A percentile compares a stretch with the other conserved stretches of the same genome.
Evolutionary conservation across 1,140 invertebrate species (phyloP).

Genomic region (Dreissena polymorpha): DNA sequence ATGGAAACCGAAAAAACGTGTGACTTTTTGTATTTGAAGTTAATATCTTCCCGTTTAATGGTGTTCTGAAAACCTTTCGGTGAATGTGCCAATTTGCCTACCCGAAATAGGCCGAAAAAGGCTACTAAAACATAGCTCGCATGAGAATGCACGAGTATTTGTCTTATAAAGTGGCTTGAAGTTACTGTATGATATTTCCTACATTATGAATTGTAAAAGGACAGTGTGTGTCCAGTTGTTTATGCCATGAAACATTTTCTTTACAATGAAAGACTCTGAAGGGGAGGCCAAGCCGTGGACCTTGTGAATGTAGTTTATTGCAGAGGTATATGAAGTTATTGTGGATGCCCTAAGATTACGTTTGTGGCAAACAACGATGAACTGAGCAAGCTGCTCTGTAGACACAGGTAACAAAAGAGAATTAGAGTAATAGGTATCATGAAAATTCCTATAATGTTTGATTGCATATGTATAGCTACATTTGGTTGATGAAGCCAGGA

Average conservation of each 20-base stretch:
- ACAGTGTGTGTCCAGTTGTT: background rate
- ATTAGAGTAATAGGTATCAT: conserved; percentile 3
- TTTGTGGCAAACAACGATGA: background rate
- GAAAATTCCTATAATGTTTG: conserved; percentile 6
- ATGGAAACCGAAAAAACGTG: background rate
- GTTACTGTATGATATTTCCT: too few relatives aligned
- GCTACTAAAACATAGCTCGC: conserved; percentile 16
- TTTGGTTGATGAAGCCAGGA: too few relatives aligned
- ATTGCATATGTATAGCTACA: too few relatives aligned
- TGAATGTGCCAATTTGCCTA: too few relatives aligned
- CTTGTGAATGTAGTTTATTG: conserved; percentile 14
- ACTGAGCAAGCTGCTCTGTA: too few relatives aligned
- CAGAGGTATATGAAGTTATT: conserved; percentile 2
- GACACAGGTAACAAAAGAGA: background rate
- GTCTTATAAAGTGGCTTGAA: background rate
- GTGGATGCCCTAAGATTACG: background rate
- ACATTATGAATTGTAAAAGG: background rate
- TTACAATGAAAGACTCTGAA: too few relatives aligned
- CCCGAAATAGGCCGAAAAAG: conserved; percentile 17
- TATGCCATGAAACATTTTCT: background rate
- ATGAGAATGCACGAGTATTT: background rate
- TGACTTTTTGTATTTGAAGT: background rate
- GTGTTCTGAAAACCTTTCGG: too few relatives aligned
- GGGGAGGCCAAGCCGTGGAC: background rate
- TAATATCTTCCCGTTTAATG: background rate